A percentile compares a stretch with the other conserved stretches of the same genome.
These are phyloP conservation scores for Muntiacus muntjak DNA, from an alignment of 2,113 vertebrate species.

Conservation along the genomic window DNA sequence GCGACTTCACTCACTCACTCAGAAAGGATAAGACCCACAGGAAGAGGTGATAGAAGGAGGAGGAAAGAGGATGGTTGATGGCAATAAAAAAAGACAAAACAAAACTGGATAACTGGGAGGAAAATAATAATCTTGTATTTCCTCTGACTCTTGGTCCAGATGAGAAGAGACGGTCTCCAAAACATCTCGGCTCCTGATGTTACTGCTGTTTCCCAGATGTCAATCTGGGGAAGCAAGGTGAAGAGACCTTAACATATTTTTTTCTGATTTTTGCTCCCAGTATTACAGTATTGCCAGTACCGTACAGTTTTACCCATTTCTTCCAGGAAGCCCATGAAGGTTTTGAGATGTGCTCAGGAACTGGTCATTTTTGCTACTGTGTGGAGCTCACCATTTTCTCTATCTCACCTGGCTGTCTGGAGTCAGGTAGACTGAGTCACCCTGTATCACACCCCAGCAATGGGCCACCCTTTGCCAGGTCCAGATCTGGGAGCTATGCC, in stretches of 20 bases:
- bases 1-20: background rate
- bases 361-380: background rate
- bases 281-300: background rate
- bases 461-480: background rate
- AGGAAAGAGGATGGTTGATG: background rate
- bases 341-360: background rate
- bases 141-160: background rate
- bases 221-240: background rate
- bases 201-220: background rate
- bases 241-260: background rate
- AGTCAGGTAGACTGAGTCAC: background rate
- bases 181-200: background rate
- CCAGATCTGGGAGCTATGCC: background rate
- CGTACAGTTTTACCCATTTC: background rate
- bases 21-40: background rate
- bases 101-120: background rate
- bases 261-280: background rate
- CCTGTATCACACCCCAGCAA: rapidly evolving
- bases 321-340: background rate
- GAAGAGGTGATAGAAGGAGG: background rate
- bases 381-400: background rate
- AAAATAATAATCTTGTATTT: background rate
- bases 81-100: background rate
- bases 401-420: background rate
- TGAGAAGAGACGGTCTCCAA: background rate